These are phyloP conservation scores for Gonioctena quinquepunctata DNA, from an alignment of 1,140 invertebrate species.

Conservation along the genomic window DNA sequence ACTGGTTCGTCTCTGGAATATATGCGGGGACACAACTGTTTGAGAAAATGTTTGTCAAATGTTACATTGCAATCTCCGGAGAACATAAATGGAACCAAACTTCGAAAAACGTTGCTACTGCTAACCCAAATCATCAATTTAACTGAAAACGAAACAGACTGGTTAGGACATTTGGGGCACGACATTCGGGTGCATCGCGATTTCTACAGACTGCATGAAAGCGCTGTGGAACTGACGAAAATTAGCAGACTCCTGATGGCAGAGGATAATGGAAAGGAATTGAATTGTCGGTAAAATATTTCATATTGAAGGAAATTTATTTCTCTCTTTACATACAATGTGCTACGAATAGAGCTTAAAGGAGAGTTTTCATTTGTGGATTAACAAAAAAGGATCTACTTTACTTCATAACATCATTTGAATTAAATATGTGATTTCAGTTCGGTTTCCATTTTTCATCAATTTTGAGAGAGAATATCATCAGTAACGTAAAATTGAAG, in stretches of 20 bases:
- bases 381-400: background rate
- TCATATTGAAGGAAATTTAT: too few species aligned
- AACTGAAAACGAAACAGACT: constrained; percentile 16
- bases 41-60: background rate
- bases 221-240: constrained; percentile 19
- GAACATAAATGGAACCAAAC: constrained; percentile 13
- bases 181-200: constrained; percentile 18
- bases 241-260: constrained; percentile 11
- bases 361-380: background rate
- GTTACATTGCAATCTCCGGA: background rate
- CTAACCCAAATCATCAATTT: constrained; percentile 19
- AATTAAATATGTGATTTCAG: too few species aligned
- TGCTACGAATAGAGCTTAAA: background rate
- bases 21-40: background rate
- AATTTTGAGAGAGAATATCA: too few species aligned
- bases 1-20: background rate
- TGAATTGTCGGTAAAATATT: background rate
- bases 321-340: background rate
- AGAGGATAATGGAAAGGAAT: background rate
- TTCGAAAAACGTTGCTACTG: constrained; percentile 16
- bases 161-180: constrained; percentile 17
- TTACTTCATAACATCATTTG: background rate
- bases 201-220: constrained; percentile 16
- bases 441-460: too few species aligned
- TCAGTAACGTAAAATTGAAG: background rate